Evolutionary conservation across 1,140 invertebrate genomes (phyloP).

Genomic region (Phortica variegata): DNA sequence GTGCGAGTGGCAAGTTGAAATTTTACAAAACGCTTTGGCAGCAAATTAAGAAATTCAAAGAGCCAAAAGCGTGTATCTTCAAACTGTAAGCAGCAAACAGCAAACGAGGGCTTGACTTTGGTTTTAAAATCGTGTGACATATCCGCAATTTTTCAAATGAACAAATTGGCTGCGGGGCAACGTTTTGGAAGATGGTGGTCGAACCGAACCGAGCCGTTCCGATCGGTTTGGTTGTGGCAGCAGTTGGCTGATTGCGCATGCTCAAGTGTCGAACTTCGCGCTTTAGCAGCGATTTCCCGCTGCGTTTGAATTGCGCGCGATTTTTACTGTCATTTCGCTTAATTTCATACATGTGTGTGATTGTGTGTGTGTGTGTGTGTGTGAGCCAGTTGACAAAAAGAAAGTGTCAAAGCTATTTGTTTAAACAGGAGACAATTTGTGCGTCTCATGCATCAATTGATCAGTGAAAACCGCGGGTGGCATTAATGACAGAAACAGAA

Average conservation of each 20-base stretch:
- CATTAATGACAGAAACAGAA: constrained; percentile 27
- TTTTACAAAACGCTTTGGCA: too few relatives aligned
- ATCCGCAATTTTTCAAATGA: constrained; percentile 50
- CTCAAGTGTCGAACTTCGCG: constrained; percentile 43
- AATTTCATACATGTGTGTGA: too few relatives aligned
- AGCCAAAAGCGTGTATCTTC: too few relatives aligned
- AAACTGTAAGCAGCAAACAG: too few relatives aligned
- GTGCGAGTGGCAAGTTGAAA: too few relatives aligned
- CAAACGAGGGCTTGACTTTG: background rate
- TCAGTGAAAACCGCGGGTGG: background rate
- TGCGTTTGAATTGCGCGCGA: constrained; percentile 19
- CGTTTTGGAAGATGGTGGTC: too few relatives aligned
- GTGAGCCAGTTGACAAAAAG: too few relatives aligned
- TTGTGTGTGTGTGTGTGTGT: too few relatives aligned
- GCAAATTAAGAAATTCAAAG: too few relatives aligned
- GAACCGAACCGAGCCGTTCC: too few relatives aligned
- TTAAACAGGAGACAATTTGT: constrained; percentile 4
- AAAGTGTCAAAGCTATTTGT: constrained; percentile 42
- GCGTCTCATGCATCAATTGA: background rate
- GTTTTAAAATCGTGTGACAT: constrained; percentile 50
- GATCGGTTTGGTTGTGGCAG: too few relatives aligned
- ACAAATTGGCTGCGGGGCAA: too few relatives aligned
- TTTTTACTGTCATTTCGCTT: constrained; percentile 19
- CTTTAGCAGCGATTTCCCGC: constrained; percentile 32
- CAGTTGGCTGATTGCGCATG: constrained; percentile 21